Evolutionary conservation across 2,113 vertebrate species (phyloP).

Genomic region (Nyctereutes procyonoides): DNA sequence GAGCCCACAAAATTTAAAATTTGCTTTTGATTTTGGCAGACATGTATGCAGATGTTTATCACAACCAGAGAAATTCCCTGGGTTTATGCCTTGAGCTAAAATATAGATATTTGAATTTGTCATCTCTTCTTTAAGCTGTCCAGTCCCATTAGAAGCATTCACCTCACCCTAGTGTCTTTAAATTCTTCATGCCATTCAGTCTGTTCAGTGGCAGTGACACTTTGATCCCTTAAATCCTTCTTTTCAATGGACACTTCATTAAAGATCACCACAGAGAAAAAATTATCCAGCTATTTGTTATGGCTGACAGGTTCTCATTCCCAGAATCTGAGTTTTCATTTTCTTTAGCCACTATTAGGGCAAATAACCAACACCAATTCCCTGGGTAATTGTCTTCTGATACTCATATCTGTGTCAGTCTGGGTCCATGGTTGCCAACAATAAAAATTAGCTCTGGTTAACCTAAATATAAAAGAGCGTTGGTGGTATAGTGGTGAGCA

Average conservation of each 20-base stretch:
- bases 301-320: not conserved
- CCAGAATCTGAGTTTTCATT: slow-evolving; percentile 28
- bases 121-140: not conserved
- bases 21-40: not conserved
- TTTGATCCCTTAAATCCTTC: slow-evolving; percentile 55
- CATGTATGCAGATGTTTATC: not conserved
- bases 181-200: not conserved
- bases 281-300: not conserved
- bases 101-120: not conserved
- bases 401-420: not conserved
- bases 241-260: not conserved
- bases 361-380: not conserved
- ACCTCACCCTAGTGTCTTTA: not conserved
- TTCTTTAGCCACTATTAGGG: not conserved
- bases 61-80: not conserved
- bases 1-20: slow-evolving; percentile 34
- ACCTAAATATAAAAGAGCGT: slow-evolving; percentile 78
- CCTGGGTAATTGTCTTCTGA: not conserved
- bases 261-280: slow-evolving; percentile 11
- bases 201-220: not conserved
- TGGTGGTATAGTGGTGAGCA: slow-evolving; percentile 91
- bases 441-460: slow-evolving; percentile 16
- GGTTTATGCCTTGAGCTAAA: not conserved
- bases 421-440: not conserved
- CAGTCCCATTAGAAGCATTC: not conserved